Conservation (phyloP, 2,113 vertebrate genomes). For the Erinaceus europaeus region DNA sequence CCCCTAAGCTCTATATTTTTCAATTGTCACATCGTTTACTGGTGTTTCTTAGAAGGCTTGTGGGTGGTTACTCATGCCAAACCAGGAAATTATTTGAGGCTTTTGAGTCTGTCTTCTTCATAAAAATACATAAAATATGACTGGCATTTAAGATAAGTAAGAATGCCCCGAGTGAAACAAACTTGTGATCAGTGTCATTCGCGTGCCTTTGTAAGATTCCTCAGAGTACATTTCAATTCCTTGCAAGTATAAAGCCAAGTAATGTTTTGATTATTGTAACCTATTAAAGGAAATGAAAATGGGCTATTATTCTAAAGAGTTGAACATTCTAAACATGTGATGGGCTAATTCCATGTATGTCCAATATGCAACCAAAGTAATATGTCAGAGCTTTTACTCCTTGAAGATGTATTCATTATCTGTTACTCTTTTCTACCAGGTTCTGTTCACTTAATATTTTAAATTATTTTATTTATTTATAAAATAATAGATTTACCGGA, state of each 20-base stretch:
- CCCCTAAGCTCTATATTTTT: not conserved
- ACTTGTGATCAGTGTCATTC: constrained; percentile 18
- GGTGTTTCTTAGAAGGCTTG: not conserved
- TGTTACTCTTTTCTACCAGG: not conserved
- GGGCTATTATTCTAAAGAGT: not conserved
- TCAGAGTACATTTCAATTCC: constrained; percentile 11
- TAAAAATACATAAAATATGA: constrained; percentile 38
- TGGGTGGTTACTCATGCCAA: not conserved
- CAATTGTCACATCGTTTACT: not conserved
- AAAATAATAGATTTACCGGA: too few species aligned
- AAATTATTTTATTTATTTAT: too few species aligned
- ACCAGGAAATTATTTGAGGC: not conserved
- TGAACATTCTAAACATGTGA: not conserved
- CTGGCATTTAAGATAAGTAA: not conserved
- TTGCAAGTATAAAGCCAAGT: not conserved
- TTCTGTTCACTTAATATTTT: constrained; percentile 26
- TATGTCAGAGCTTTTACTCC: not conserved
- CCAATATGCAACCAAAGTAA: constrained; percentile 11
- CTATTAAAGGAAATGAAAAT: constrained; percentile 21
- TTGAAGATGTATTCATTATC: not conserved
- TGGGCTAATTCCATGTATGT: not conserved
- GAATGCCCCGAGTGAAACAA: not conserved
- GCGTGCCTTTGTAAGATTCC: not conserved
- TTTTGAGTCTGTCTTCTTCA: constrained; percentile 13
- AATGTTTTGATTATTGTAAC: constrained; percentile 19